Base-by-base conservation (phyloP, 2,113 vertebrate species). In the Paradisaea rubra region DNA sequence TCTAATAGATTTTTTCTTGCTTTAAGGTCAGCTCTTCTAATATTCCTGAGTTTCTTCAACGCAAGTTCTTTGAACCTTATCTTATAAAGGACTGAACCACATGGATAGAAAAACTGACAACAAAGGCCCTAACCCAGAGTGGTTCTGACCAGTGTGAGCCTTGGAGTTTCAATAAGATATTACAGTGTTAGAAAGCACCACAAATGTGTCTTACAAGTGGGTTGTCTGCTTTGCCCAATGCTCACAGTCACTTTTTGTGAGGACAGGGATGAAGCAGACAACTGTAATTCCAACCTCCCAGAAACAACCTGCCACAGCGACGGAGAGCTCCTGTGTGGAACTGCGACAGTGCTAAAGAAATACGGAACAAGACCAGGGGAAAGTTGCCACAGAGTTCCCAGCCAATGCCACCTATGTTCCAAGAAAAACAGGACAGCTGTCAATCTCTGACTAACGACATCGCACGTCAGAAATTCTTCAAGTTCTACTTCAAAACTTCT, bases 371-470 rank as follows among this genome's bases (percentile, higher is more conserved):
- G 42, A 30, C 11, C 35, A 42, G 20, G 4, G 12, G 65, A 86
- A 37, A 45, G 50, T 5, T 81, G 65, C 45, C 1, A 0, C 3
- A 19, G 52, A 44, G 27, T 10, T 71, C 44, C 60, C 68, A 80
- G n/a, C 15, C 37, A 57, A 31, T 1, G 6, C 13, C 28, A 33
- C 8, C 13, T 22, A 1, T 28, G 6, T 15, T 65, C 3, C 1
- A 69, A 57, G 52, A 59, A 50, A 63, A 42, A 33, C 5, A 54
- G 25, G 66, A 31, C 44, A 60, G 27, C 53, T 85, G 69, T 15
- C 49, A 2, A 1, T 41, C 61, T 82, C 41, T 64, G 57, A 15
- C 37, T 56, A 37, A 19, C 0, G 0, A 49, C 53, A n/a, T 22
- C 33, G 57, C 39, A 35, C 17, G 50, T 49, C 39, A 66, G 35